phyloP scores from a whole-genome alignment of 2,113 vertebrate species.

The Climacteris rufus region DNA sequence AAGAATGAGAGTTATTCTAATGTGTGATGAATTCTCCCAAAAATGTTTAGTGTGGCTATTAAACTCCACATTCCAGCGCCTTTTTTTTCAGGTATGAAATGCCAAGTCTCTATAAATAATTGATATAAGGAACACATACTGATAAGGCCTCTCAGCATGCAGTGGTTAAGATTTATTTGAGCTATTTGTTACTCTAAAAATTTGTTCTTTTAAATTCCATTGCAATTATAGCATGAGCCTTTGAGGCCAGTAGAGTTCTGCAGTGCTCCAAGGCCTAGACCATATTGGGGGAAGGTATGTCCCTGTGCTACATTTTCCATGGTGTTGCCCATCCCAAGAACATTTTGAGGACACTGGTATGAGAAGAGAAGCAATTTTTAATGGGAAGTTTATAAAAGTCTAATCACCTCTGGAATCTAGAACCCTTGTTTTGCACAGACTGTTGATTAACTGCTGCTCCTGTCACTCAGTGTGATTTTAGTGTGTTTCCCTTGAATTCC shows the following conservation, averaged over 20 bases:
- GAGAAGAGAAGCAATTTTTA: slow-evolving; percentile 40
- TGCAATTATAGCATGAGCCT: slow-evolving; percentile 69
- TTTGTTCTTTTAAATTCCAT: slow-evolving; percentile 73
- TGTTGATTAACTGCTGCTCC: slow-evolving; percentile 16
- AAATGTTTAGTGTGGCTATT: slow-evolving; percentile 67
- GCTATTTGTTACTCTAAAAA: slow-evolving; percentile 75
- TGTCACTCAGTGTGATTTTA: neutral
- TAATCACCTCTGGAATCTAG: slow-evolving; percentile 39
- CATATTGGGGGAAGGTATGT: slow-evolving; percentile 61
- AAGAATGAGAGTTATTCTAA: slow-evolving; percentile 60
- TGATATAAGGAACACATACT: slow-evolving; percentile 65
- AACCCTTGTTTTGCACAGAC: neutral
- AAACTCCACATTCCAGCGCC: slow-evolving; percentile 50
- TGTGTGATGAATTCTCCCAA: slow-evolving; percentile 55
- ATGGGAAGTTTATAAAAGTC: slow-evolving; percentile 24
- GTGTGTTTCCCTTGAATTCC: neutral
- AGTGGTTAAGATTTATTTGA: slow-evolving; percentile 68
- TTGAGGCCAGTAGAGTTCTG: slow-evolving; percentile 61
- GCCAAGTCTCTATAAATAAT: slow-evolving; percentile 75
- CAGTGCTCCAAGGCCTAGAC: slow-evolving; percentile 44
- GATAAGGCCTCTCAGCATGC: slow-evolving; percentile 69
- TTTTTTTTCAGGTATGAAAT: slow-evolving; percentile 63
- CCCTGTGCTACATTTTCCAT: slow-evolving; percentile 25
- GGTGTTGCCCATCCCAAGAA: slow-evolving; percentile 27
- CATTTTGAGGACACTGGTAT: slow-evolving; percentile 28